These are phyloP conservation scores for Pangasius sanitwongsei DNA, from an alignment of 2,797 vertebrate genomes.

Conservation along the genomic window DNA sequence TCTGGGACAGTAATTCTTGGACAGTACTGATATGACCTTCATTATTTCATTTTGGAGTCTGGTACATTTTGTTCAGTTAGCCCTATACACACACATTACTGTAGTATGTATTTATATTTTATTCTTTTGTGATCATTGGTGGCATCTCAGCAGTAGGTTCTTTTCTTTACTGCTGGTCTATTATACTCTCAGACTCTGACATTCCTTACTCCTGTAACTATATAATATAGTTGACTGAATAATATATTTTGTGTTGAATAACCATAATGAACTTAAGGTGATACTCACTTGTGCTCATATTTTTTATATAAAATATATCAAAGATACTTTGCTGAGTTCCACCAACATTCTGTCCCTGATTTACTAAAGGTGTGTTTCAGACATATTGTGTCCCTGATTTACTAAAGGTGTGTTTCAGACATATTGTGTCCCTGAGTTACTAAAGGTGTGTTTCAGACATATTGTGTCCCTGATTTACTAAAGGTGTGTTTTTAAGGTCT, in stretches of 20 bases:
- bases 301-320: too few relatives aligned
- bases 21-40: neutral
- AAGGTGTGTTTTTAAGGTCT: neutral
- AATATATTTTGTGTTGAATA: neutral
- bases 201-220: too few relatives aligned
- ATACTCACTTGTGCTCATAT: neutral
- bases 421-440: too few relatives aligned
- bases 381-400: too few relatives aligned
- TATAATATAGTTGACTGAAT: neutral
- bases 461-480: too few relatives aligned
- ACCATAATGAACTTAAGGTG: neutral
- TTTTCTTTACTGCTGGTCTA: neutral
- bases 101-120: neutral
- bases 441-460: too few relatives aligned
- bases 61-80: neutral
- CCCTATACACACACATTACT: neutral
- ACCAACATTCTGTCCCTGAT: too few relatives aligned
- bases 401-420: too few relatives aligned
- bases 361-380: too few relatives aligned
- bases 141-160: neutral
- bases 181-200: too few relatives aligned
- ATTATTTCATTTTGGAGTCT: neutral
- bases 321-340: too few relatives aligned
- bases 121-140: neutral
- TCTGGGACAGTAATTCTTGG: neutral